A percentile compares a stretch with the other conserved stretches of the same genome.
phyloP scores from a whole-genome alignment of 2,113 vertebrate genomes.

The Terrapene triunguis region DNA sequence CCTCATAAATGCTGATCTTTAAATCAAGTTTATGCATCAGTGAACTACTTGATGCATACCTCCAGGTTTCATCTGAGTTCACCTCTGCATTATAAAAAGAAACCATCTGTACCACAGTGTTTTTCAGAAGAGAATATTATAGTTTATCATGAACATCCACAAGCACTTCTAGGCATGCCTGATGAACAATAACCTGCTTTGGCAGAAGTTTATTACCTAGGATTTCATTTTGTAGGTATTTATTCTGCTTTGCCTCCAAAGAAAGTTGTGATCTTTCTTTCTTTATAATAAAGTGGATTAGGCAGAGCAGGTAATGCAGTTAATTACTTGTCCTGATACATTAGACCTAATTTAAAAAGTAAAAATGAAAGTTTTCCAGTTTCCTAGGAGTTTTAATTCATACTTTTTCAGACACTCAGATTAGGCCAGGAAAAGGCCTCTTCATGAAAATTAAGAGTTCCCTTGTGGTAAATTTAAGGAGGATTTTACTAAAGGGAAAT shows the following conservation, averaged over 20 bases:
- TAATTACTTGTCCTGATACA: not conserved
- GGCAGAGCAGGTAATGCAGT: not conserved
- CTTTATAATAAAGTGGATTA: conserved; percentile 9
- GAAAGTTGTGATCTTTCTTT: conserved; percentile 21
- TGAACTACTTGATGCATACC: not conserved
- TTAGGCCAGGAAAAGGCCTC: not conserved
- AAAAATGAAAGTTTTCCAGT: not conserved
- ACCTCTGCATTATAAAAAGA: not conserved
- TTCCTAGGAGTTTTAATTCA: not conserved
- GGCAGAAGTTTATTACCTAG: not conserved
- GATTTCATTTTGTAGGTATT: conserved; percentile 43
- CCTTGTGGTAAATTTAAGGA: not conserved
- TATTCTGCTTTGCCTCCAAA: not conserved
- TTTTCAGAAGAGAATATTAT: not conserved
- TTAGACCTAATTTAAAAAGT: conserved; percentile 19
- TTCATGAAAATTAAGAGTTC: not conserved
- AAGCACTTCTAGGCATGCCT: not conserved
- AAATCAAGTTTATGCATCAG: not conserved
- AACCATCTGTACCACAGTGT: not conserved
- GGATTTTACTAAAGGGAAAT: not conserved
- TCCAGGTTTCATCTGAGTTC: conserved; percentile 7
- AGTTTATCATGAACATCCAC: not conserved
- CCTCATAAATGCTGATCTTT: not conserved
- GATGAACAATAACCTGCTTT: not conserved
- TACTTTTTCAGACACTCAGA: not conserved